Evolutionary conservation across 2,888 invertebrate species (phyloP), one percentile per base, ranked within the genome.

Genomic region (Metallyticus violacea): DNA sequence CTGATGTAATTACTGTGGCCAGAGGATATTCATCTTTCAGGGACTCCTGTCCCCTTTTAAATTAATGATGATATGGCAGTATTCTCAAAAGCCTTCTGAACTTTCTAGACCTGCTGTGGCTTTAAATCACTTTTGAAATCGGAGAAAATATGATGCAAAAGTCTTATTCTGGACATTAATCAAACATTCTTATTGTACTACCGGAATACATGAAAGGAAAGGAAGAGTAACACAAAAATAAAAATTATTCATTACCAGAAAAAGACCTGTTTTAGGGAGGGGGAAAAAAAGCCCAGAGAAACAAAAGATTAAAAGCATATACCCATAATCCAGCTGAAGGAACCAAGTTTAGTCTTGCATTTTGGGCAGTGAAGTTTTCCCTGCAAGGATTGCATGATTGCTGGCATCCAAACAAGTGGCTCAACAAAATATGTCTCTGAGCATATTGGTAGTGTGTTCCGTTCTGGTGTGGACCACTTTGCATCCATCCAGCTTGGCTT

Each of bases 261-360:
- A n/a, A n/a, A n/a, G n/a, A n/a, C n/a, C n/a, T n/a, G n/a, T n/a
- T n/a, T n/a, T n/a, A n/a, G n/a, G n/a, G n/a, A n/a, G n/a, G n/a
- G n/a, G n/a, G n/a, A n/a, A n/a, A n/a, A n/a, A 9, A 62, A 9
- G 22, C 4, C 40, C 22, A 62, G 4, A 62, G 1, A 62, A 15
- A 9, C 15, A 62, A 62, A 15, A 62, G 22, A 62, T 1, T 15
- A 6, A 62, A 62, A 62, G 22, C n/a, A n/a, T n/a, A 91, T 88
- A 96, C 96, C 97, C 94, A 96, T 96, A 87, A 97, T 94, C 98
- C 98, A 98, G 91, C 96, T 97, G 91, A 97, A 98, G 87, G 96
- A 97, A 30, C 98, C 98, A 88, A 98, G 93, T 92, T 98, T 98
- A 88, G 94, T 94, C 87, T 93, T 93, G 90, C 98, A 98, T 91